Evolutionary conservation across 2,113 vertebrate species (phyloP), one percentile per base, ranked within the genome.

Genomic region (Synodontis membranacea): DNA sequence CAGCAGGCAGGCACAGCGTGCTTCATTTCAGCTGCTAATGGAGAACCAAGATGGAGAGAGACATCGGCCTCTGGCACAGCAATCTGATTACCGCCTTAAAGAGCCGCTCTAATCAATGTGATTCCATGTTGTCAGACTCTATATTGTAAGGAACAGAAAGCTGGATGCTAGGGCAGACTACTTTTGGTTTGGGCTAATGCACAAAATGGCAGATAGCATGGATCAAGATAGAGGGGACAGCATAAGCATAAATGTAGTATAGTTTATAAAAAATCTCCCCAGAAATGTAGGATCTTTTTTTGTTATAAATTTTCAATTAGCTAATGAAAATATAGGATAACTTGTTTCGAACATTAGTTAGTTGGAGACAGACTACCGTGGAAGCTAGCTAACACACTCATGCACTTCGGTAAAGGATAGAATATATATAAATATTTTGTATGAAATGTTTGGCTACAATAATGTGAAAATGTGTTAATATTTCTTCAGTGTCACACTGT

Each of bases 21-120:
- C 88, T 56, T 75, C 76, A 87, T 86, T 88, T 90, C 89, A 84
- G 34, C 9, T 88, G 91, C 91, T 93, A 91, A 94, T 91, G 66
- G 82, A 64, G 89, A 88, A 93, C 91, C 89, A 84, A 74, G 87
- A 92, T 93, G 89, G 89, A 93, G 86, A 84, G 83, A 84, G 75
- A 91, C 86, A 62, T 62, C n/a, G 82, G 88, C 68, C 86, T 84
- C 88, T 89, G 82, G 86, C 86, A 86, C 88, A 88, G 85, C 86
- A 23, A 80, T 89, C 90, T 91, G 86, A 91, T 92, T 92, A 91
- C 37, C 5, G 76, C 52, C 64, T 80, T 52, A 84, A 75, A 66
- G 80, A 88, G 80, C 37, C 80, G 11, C 87, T 79, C 14, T 89
- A 88, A 86, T 89, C 88, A 88, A 82, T 88, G 62, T 68, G 86